phyloP scores from a whole-genome alignment of 2,113 vertebrate genomes.

The Corapipo altera region DNA sequence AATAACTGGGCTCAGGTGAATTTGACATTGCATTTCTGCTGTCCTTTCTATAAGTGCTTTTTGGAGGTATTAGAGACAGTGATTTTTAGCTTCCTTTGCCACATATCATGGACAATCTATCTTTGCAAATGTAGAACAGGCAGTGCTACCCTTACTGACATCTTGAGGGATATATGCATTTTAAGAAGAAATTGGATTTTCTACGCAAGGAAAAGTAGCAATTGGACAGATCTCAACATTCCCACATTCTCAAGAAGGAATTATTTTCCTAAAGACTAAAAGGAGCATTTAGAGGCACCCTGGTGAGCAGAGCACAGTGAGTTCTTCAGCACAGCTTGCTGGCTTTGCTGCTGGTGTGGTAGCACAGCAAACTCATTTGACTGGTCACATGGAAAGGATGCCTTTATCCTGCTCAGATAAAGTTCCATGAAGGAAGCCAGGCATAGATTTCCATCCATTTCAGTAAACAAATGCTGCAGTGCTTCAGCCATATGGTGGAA shows the following conservation, averaged over 20 bases:
- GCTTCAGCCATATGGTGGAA: neutral
- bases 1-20: neutral
- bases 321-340: neutral
- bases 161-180: neutral
- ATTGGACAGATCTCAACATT: neutral
- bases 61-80: neutral
- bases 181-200: neutral
- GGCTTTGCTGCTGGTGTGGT: neutral
- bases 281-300: neutral
- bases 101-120: neutral
- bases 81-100: slow-evolving; percentile 1
- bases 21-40: neutral
- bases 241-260: neutral
- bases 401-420: neutral
- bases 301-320: neutral
- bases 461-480: neutral
- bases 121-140: neutral
- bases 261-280: neutral
- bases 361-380: neutral
- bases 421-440: neutral
- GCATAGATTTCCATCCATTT: neutral
- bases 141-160: neutral
- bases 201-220: neutral
- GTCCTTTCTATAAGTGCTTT: neutral
- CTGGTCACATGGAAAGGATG: neutral